Conservation (phyloP, 23 tunicate species). For the Styela plicata region DNA sequence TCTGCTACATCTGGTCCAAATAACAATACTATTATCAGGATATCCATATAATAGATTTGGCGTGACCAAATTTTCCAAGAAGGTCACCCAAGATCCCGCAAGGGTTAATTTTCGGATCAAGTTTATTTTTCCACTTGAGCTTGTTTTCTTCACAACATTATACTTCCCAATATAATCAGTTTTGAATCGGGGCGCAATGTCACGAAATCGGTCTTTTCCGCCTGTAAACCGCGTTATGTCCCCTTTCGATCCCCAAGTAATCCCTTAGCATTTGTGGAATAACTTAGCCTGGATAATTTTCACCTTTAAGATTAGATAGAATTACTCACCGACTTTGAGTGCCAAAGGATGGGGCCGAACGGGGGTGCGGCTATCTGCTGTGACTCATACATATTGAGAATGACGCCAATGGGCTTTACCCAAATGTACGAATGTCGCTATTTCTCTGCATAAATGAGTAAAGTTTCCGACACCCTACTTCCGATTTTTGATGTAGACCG, state of each 20-base stretch:
- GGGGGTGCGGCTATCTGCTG: neutral
- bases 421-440: no score
- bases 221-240: neutral
- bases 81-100: no score
- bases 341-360: neutral
- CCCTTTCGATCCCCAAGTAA: neutral
- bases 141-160: neutral
- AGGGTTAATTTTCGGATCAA: neutral
- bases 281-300: neutral
- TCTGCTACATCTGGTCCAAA: no score
- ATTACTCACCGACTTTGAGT: neutral
- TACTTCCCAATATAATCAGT: neutral
- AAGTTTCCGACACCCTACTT: no score
- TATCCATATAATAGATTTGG: no score
- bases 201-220: neutral
- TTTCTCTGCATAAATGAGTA: no score
- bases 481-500: no score
- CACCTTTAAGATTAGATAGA: neutral
- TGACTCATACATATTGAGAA: no score
- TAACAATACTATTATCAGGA: no score
- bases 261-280: neutral
- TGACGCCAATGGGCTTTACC: no score
- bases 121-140: neutral
- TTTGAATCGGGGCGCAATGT: neutral
- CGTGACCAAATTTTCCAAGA: no score